These are phyloP conservation scores for Plectrocnemia conspersa DNA, from an alignment of 1,140 invertebrate genomes.

Conservation along the genomic window DNA sequence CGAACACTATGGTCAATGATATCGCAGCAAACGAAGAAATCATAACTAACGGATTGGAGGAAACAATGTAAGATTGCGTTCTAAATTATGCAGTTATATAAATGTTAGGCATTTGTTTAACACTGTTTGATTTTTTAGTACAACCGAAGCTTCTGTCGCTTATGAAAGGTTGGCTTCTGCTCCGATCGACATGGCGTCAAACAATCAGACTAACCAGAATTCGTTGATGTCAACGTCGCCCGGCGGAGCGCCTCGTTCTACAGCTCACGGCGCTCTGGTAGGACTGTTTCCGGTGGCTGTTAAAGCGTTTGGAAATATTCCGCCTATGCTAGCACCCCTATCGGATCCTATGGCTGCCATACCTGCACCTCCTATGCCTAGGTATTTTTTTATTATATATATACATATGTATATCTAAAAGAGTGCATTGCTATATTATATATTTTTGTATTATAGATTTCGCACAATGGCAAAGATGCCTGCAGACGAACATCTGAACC, in stretches of 20 bases:
- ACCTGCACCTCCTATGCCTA: slow-evolving; percentile 62
- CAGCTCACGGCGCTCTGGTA: slow-evolving; percentile 21
- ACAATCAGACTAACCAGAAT: neutral
- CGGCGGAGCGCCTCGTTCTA: slow-evolving; percentile 4
- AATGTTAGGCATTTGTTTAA: too few species aligned
- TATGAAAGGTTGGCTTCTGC: too few species aligned
- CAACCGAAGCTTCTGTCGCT: too few species aligned
- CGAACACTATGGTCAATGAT: too few species aligned
- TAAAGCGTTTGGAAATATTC: slow-evolving; percentile 26
- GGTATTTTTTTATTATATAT: slow-evolving; percentile 36
- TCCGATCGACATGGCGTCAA: too few species aligned
- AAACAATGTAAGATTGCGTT: too few species aligned
- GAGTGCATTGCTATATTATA: neutral
- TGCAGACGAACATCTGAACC: slow-evolving; percentile 63
- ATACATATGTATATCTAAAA: neutral
- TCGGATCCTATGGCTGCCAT: slow-evolving; percentile 57
- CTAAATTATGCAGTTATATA: too few species aligned
- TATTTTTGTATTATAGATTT: slow-evolving; percentile 39
- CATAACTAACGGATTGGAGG: too few species aligned
- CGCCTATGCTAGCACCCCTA: slow-evolving; percentile 47
- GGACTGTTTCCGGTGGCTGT: slow-evolving; percentile 30
- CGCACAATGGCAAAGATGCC: slow-evolving; percentile 33
- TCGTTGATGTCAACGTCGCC: slow-evolving; percentile 15
- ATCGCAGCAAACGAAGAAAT: too few species aligned
- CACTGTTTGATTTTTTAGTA: too few species aligned